Base-by-base conservation (phyloP, 2,888 invertebrate genomes). In the Hypercompe scribonia region DNA sequence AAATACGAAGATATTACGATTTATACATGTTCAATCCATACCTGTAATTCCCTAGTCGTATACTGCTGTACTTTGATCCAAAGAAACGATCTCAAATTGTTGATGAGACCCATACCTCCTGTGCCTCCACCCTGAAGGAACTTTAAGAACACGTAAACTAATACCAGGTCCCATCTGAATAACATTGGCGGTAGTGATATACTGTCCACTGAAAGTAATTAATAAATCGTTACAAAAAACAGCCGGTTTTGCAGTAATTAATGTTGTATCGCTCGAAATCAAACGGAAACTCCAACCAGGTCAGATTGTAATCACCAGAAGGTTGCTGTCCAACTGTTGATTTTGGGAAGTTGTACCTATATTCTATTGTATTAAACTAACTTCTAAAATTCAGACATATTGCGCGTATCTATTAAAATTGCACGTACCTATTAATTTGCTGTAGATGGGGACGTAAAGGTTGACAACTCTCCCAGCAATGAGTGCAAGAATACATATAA, bases 61-160 rank as follows among this genome's bases (percentile, higher is more conserved):
- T 98, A 99, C 91, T 99, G 99, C 86, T 99, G 99, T 66, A 99
- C 98, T 86, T 97, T 97, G 85, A 99, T 99, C 99, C 99, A 99
- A 3, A 99, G 94, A 89, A 99, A 98, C 0, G 98, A 97, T 64
- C 99, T 96, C 21, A 99, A 87, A 92, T 99, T 99, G 92, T 99
- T 99, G 68, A 99, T 94, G 70, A 99, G 94, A 0, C 99, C 99
- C 98, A 98, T 99, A 1, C 97, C 97, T 1, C 98, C 99, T 1
- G 98, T 98, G 67, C 99, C 99, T 18, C 99, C 99, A 3, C 99
- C 99, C 96, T 99, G 99, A 15, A 99, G 96, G 91, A 99, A 99
- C 93, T 99, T 99, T 84, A 99, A 97, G 1, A 94, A 95, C 36
- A 98, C 98, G 90, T 98, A 99, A 73, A 98, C 96, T 31, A 99